Evolutionary conservation across 1,140 invertebrate species (phyloP).

Genomic region (Centruroides sculpturatus): DNA sequence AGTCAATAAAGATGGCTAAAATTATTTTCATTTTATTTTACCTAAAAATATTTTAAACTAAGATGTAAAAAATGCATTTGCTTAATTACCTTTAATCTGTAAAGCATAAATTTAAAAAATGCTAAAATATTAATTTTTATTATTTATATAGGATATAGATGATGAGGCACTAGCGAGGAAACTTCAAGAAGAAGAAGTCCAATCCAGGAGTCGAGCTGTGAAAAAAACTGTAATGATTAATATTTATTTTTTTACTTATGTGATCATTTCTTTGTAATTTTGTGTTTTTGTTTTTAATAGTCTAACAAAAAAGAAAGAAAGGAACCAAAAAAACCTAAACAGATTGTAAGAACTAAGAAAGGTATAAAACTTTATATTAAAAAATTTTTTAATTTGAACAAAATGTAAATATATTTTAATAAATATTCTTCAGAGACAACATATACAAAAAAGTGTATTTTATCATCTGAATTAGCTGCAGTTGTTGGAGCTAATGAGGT

Average conservation of each 20-base stretch:
- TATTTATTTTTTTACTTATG: not conserved
- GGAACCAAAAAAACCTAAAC: not conserved
- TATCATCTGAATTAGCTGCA: slow-evolving; percentile 68
- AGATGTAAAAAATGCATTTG: too few relatives aligned
- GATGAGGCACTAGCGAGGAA: not conserved
- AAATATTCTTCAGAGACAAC: slow-evolving; percentile 37
- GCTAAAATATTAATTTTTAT: too few relatives aligned
- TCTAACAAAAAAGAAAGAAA: not conserved
- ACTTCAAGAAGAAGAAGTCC: slow-evolving; percentile 1
- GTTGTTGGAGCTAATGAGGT: slow-evolving; percentile 60
- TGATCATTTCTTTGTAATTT: not conserved
- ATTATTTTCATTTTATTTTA: too few relatives aligned
- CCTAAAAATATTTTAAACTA: too few relatives aligned
- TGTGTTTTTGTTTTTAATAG: not conserved
- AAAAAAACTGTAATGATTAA: not conserved
- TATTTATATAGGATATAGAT: not conserved
- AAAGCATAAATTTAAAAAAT: too few relatives aligned
- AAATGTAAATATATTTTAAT: not conserved
- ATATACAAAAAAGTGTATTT: slow-evolving; percentile 61
- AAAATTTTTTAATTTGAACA: not conserved
- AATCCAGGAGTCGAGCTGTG: not conserved
- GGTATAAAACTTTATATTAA: too few relatives aligned
- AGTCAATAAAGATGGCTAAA: too few relatives aligned
- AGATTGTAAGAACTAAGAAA: not conserved
- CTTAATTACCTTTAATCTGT: too few relatives aligned